Evolutionary conservation across 1,140 invertebrate species (phyloP).

Genomic region (Samia ricini): DNA sequence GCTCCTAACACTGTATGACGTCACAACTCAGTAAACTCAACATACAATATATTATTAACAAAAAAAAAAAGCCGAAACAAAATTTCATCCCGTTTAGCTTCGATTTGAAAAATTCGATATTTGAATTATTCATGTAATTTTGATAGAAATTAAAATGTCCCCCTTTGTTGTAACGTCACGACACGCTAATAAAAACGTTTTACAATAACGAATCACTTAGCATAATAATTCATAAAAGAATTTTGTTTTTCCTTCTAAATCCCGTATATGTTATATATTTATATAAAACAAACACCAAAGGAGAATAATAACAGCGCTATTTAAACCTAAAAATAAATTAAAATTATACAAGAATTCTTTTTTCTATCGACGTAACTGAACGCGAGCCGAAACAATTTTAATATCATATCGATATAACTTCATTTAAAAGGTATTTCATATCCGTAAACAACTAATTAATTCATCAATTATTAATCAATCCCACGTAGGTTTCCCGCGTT

Average conservation of each 20-base stretch:
- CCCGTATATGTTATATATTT: constrained; percentile 31
- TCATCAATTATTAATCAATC: too few species aligned
- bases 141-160: too few species aligned
- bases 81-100: too few species aligned
- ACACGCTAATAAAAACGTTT: not conserved
- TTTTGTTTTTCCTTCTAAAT: constrained; percentile 26
- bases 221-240: constrained; percentile 31
- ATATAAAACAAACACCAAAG: constrained; percentile 17
- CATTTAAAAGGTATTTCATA: constrained; percentile 45
- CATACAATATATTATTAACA: not conserved
- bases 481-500: too few species aligned
- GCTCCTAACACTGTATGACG: constrained; percentile 27
- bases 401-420: constrained; percentile 72
- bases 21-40: constrained; percentile 16
- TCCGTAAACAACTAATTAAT: constrained; percentile 32
- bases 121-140: not conserved
- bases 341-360: constrained; percentile 50
- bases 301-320: constrained; percentile 53
- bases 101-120: not conserved
- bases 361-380: constrained; percentile 36
- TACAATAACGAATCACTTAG: constrained; percentile 29
- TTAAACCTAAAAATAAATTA: constrained; percentile 70
- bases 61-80: not conserved
- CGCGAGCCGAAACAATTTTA: constrained; percentile 72
- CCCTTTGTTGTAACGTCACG: not conserved